Base-by-base conservation (phyloP, 1,140 invertebrate species). In the Phenacoccus solenopsis region DNA sequence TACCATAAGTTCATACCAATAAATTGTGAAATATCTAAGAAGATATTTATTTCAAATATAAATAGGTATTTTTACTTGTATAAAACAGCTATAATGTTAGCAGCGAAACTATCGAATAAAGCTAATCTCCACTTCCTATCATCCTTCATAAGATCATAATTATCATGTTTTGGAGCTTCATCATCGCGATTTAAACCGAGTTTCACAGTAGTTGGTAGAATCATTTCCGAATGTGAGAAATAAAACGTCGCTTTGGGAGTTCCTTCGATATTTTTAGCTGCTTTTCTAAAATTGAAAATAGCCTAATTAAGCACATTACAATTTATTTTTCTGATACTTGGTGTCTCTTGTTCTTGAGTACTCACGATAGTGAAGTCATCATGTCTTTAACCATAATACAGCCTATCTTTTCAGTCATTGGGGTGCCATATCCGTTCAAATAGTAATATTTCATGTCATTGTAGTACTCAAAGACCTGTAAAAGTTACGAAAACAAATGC, bases 381-480 rank as follows among this genome's bases (percentile, higher is more conserved):
- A 94, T 84, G 73, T 94, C 88, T 74, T 87, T 84, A 0, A 92
- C 78, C 1, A 86, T 80, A 0, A 85, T 83, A 78, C 92, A 94
- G 59, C 88, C 90, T 28, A 92, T 80, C 68, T 84, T 82, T 28
- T 78, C 78, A 71, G 87, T 87, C 38, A 85, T 79, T 7, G 82
- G 76, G 68, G 85, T 84, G 0, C 90, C 90, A 76, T 90, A 89
- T 1, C 90, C 89, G 69, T 84, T 82, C 69, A 83, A 85, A 77
- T 90, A 91, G 75, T 89, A 93, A 72, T 88, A 86, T 76, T 88
- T 82, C 7, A 94, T 77, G 79, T 94, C 91, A 76, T 90, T 86
- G 0, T 81, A 78, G 75, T 92, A 94, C 76, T 94, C 90, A 25
- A 93, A 71, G 3, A 89, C 76, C 71, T 84, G 80, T 0, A 90